phyloP scores from a whole-genome alignment of 2,888 invertebrate species.

The Caenorhabditis sp. region DNA sequence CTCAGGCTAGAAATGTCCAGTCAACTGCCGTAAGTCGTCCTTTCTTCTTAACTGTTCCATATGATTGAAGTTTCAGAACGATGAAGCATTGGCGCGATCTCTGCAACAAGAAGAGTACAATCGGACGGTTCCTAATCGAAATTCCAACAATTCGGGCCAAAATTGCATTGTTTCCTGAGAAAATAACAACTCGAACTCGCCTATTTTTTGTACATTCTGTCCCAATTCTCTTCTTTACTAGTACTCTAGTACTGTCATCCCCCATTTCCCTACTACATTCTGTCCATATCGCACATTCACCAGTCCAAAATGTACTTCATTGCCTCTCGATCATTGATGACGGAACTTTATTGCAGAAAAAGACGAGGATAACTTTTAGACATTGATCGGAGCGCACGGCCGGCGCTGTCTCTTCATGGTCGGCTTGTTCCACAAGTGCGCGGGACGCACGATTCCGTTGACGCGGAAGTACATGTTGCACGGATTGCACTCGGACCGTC shows the following conservation, averaged over 20 bases:
- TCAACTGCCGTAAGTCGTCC: not conserved
- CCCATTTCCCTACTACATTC: not conserved
- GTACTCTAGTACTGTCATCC: not conserved
- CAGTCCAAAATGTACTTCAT: too few species aligned
- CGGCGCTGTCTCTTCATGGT: constrained; percentile 21
- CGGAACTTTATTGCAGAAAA: too few species aligned
- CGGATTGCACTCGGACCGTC: not conserved
- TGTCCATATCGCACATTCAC: not conserved
- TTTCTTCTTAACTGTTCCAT: not conserved
- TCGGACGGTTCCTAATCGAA: constrained; percentile 8
- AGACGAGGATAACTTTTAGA: too few species aligned
- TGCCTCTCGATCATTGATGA: too few species aligned
- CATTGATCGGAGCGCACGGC: constrained; percentile 8
- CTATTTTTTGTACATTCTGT: constrained; percentile 5
- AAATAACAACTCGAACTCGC: too few species aligned
- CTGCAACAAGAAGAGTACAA: constrained; percentile 56
- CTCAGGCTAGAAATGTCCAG: constrained; percentile 50
- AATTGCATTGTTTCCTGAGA: constrained; percentile 16
- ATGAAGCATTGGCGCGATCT: constrained; percentile 49
- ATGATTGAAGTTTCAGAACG: constrained; percentile 21
- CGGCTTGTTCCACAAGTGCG: constrained; percentile 29
- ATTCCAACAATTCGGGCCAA: not conserved
- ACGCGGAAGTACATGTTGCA: constrained; percentile 14
- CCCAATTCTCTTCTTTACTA: not conserved
- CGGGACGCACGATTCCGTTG: constrained; percentile 15